Base-by-base conservation (phyloP, 2,888 invertebrate genomes). In the Falcaria lacertinaria region DNA sequence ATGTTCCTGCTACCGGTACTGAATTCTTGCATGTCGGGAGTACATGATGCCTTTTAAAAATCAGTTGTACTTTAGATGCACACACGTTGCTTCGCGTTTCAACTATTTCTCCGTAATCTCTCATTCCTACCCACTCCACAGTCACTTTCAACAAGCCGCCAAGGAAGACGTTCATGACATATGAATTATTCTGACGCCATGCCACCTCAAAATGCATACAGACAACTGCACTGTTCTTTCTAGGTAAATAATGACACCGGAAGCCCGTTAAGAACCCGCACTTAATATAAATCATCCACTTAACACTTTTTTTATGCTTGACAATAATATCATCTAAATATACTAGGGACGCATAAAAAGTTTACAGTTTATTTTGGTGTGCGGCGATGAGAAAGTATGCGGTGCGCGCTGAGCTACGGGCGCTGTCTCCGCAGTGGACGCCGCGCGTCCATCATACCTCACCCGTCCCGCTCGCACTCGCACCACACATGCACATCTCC, bases 251-350 rank as follows among this genome's bases (percentile, higher is more conserved):
- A 86, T 81, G 70, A 75, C 80, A 64, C 77, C 85, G 88, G 87
- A 88, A 88, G 80, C 80, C 74, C 58, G 74, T 71, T 83, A 80
- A 84, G 77, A 66, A 64, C 62, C 65, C 66, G 70, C 80, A 78
- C 79, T 84, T 80, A 82, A 80, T 80, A 85, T 88, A 86, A 87
- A 87, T 89, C 87, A 88, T 84, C 84, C 84, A 87, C 85, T 88
- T 88, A 87, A 86, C 87, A 86, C 86, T 81, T 84, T 85, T 84
- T 81, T 79, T 68, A 41, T 47, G 66, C 59, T 65, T 57, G 63
- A 69, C 77, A 82, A 85, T 84, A 84, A 79, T 80, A 74, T 82
- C 74, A 64, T 80, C 82, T 80, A 84, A 81, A 85, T 84, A 81
- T 82, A 85, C 77, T 76, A 70, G 74, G 77, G 69, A 71, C 62